Evolutionary conservation across 2,888 invertebrate species (phyloP), one percentile per base, ranked within the genome.

Genomic region (Drosophila flavopinicola): DNA sequence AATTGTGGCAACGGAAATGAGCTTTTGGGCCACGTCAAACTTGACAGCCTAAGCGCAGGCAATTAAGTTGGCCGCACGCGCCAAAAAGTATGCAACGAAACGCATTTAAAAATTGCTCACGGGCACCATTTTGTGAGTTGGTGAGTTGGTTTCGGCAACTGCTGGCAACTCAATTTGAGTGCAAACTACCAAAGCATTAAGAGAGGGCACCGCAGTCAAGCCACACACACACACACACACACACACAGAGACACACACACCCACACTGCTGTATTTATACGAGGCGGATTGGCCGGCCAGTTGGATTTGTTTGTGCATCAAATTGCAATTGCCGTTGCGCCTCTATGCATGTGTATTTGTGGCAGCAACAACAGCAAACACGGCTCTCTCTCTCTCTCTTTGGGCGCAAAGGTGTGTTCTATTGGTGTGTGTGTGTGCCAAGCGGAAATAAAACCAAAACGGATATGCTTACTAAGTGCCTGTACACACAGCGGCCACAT

Each of bases 381-480:
- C 13, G 44, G 15, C 27, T 39, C 13, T 3, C 38, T 17, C 27
- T 35, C 39, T 15, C 27, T 39, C 13, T 3, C 38, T 17, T 30
- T 35, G 42, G 30, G 30, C 30, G 44, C 44, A 44, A 30, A 30
- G 30, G 32, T 58, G 37, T 54, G 56, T 27, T 52, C 9, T 30
- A 17, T 30, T 38, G 15, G 48, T 44, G 23, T 13, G 30, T 37
- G 56, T 67, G 54, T 64, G 57, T 67, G 64, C 48, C 29, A 37
- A 75, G 56, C 79, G 83, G 85, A 85, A 83, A 84, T 85, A 85
- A 84, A 84, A 85, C 75, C 73, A 75, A 83, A 85, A 71, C 85
- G 83, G 84, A 84, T 83, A 83, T 85, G 79, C 85, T 83, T 77
- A 67, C 85, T 78, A 79, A 83, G 83, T 75, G 75, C 79, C 79